Evolutionary conservation across 2,888 invertebrate species (phyloP).

Genomic region (Scaeva pyrastri): DNA sequence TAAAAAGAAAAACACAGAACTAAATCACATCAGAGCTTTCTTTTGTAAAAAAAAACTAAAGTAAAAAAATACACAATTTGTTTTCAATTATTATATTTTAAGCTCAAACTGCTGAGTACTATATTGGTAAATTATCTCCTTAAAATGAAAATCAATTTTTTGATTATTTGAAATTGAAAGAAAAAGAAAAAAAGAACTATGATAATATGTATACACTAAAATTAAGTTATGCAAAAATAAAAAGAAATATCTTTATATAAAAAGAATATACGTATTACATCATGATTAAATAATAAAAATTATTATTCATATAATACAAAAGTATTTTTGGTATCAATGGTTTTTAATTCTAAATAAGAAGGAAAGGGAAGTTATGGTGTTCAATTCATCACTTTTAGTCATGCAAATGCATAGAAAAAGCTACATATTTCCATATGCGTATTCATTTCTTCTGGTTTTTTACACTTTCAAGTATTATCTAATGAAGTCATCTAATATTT

Average conservation of each 20-base stretch:
- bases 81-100: conserved; percentile 29
- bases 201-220: conserved; percentile 67
- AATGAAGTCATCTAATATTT: too few relatives aligned
- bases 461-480: too few relatives aligned
- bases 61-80: conserved; percentile 17
- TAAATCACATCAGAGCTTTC: conserved; percentile 75
- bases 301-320: conserved; percentile 67
- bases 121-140: conserved; percentile 40
- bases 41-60: conserved; percentile 69
- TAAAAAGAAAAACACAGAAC: conserved; percentile 72
- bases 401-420: not conserved
- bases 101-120: conserved; percentile 53
- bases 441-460: too few relatives aligned
- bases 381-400: not conserved
- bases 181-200: conserved; percentile 32
- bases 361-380: not conserved
- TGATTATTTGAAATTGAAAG: conserved; percentile 65
- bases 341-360: not conserved
- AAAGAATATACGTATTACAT: conserved; percentile 61
- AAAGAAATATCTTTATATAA: conserved; percentile 51
- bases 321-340: conserved; percentile 5
- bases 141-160: conserved; percentile 64
- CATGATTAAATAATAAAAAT: conserved; percentile 71
- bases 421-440: too few relatives aligned
- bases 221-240: conserved; percentile 62